Conservation (phyloP, 2,888 invertebrate genomes). For the Crossocerus cetratus region DNA sequence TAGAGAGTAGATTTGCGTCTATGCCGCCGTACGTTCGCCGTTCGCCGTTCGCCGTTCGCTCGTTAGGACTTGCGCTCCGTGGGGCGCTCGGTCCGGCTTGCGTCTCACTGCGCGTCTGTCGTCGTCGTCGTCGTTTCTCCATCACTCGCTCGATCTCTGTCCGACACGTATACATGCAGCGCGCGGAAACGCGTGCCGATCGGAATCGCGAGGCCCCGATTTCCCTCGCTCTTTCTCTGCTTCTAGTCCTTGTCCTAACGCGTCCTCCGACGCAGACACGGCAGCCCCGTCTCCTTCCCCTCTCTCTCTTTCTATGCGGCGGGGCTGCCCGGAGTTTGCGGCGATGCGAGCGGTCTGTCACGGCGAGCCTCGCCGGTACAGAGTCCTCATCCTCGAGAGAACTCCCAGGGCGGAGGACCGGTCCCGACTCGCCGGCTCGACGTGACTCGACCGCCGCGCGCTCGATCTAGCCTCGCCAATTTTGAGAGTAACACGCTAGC, state of each 20-base stretch:
- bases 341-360: no score
- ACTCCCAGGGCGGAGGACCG: no score
- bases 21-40: background rate
- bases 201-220: constrained; percentile 15
- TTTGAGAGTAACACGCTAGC: no score
- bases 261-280: background rate
- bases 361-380: no score
- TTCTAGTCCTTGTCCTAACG: background rate
- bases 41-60: background rate
- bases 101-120: constrained; percentile 23
- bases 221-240: constrained; percentile 17
- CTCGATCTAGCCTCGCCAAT: no score
- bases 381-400: no score
- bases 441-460: no score
- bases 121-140: constrained; percentile 35
- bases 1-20: background rate
- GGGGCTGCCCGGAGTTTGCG: no score
- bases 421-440: no score
- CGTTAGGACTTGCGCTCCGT: background rate
- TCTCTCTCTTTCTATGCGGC: no score
- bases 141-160: constrained; percentile 53
- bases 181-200: constrained; percentile 19
- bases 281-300: no score
- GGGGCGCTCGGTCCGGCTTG: constrained; percentile 25
- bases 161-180: constrained; percentile 41